Evolutionary conservation across 2,888 invertebrate species (phyloP), one percentile per base, ranked within the genome.

Genomic region (Drosophila hamatofila): DNA sequence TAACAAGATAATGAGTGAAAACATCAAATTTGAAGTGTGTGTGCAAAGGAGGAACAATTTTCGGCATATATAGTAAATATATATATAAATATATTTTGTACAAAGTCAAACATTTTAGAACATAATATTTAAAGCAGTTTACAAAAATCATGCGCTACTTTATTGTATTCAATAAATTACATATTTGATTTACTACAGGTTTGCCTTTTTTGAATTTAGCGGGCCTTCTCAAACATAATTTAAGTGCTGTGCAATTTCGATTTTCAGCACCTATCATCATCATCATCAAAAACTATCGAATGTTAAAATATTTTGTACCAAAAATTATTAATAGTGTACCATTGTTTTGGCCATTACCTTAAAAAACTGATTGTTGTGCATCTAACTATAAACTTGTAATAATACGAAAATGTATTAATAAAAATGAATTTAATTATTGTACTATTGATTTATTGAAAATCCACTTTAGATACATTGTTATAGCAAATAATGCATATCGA

Each of bases 21-120:
- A 57, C 69, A 86, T 81, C 58, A 71, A 78, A 78, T 54, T 61
- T 67, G 48, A 67, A 73, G 80, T 64, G 72, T 70, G 70, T 70
- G 66, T 66, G 88, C 58, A 79, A 77, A 80, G 82, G 78, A 81
- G 89, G 88, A 86, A 86, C 90, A 86, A 89, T 86, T 86, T 86
- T 86, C 81, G 90, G 90, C 90, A 88, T 82, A 81, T 79, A 88
- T 69, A 76, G 58, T 68, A 77, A 82, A 75, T 57, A 83, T 72
- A 72, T 60, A 74, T 56, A 83, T 68, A 73, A 46, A 72, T 87
- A 89, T 86, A 88, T 86, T 87, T 87, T 87, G 90, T 87, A 87
- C 88, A 87, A 88, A 88, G 80, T 86, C 71, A 76, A 78, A 80
- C 75, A 89, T 88, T 85, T 88, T 87, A 89, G 80, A 81, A 65